Evolutionary conservation across 2,113 vertebrate genomes (phyloP).

Genomic region (Telmatochromis sp.): DNA sequence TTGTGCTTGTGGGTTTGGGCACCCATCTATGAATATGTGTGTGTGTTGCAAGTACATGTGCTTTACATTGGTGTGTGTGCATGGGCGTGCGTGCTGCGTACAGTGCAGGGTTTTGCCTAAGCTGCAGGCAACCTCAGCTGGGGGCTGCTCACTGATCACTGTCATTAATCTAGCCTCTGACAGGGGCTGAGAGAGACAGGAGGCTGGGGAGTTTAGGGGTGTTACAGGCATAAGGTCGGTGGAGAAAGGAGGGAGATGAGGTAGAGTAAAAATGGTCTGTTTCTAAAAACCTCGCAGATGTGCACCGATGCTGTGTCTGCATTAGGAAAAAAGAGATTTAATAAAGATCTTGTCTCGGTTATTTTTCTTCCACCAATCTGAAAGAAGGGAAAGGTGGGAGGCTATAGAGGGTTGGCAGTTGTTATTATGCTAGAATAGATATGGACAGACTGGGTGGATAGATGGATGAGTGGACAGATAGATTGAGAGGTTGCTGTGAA

Average conservation of each 20-base stretch:
- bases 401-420: neutral
- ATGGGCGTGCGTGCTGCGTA: neutral
- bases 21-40: neutral
- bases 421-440: conserved; percentile 15
- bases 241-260: neutral
- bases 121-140: conserved; percentile 64
- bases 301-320: neutral
- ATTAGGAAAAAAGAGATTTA: neutral
- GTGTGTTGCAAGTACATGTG: conserved; percentile 10
- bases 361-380: neutral
- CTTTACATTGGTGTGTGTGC: neutral
- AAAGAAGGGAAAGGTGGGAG: neutral
- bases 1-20: neutral
- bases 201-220: neutral
- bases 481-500: conserved; percentile 27
- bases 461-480: conserved; percentile 7
- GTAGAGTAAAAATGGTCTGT: neutral
- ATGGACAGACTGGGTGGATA: conserved; percentile 32
- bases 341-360: neutral
- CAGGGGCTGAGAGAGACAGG: conserved; percentile 49
- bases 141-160: conserved; percentile 71
- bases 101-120: conserved; percentile 54
- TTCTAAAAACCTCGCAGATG: neutral
- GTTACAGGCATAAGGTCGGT: conserved; percentile 5
- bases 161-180: conserved; percentile 76